Base-by-base conservation (phyloP, 2,888 invertebrate species). In the Protonemura montana region DNA sequence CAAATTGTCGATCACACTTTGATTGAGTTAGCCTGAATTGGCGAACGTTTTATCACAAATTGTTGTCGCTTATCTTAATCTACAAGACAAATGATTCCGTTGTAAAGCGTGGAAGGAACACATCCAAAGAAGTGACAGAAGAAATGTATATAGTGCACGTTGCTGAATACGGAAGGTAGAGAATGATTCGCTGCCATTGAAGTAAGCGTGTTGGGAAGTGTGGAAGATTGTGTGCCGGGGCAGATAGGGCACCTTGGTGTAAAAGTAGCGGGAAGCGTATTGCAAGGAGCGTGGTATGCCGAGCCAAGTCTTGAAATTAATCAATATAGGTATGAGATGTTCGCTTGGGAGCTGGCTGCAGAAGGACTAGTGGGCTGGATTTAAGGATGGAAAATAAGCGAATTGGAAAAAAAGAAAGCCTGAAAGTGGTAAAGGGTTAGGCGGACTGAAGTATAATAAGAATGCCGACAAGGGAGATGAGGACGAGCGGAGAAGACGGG, bases 61-160 rank as follows among this genome's bases (percentile, higher is more conserved):
- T 59, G 59, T 59, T 59, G 59, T 59, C 59, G 59, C 59, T 59
- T 59, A 59, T 59, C 59, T 59, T 59, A 59, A 59, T 59, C 59
- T 59, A 59, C 59, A 59, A 59, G 59, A 59, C 59, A 59, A 59
- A 59, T 59, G 59, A 59, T 59, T 59, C 1, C 21, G 59, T 21
- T 59, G 59, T 59, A 59, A 59, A 59, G 59, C 21, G 59, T 59
- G 59, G 59, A 59, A 59, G 59, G n/a, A n/a, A n/a, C 59, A 59
- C 16, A 59, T 21, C 59, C 16, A 59, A 21, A 13, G 59, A 59
- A 10, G 21, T 59, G 59, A 16, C 59, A 59, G 16, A 21, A 59
- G 59, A 59, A 59, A 21, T 13, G 13, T 59, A 13, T 21, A 13
- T 5, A 13, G 13, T 7, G 1, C 59, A 59, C 21, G 21, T 10